Conservation (phyloP, 2,797 vertebrate species). For the Anisognathus igniventris region DNA sequence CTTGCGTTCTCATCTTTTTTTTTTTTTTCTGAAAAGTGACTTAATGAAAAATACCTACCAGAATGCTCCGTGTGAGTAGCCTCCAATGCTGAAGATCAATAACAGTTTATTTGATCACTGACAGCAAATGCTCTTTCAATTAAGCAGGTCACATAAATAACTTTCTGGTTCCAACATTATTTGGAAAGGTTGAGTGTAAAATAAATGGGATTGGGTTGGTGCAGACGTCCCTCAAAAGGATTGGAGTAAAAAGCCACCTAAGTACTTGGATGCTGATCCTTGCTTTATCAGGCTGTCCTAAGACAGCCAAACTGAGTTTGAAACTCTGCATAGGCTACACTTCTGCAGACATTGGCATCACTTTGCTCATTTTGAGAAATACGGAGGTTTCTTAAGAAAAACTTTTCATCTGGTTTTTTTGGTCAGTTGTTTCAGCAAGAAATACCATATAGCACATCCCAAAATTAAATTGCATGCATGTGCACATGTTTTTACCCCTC, state of each 20-base stretch:
- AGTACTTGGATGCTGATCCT: not conserved
- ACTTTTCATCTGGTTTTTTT: not conserved
- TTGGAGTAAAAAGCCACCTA: not conserved
- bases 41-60: slow-evolving; percentile 54
- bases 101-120: slow-evolving; percentile 70
- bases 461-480: fast-evolving
- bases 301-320: not conserved
- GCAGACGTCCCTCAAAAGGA: not conserved
- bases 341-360: not conserved
- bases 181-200: slow-evolving; percentile 55
- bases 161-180: slow-evolving; percentile 50
- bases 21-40: not conserved
- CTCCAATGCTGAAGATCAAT: slow-evolving; percentile 61
- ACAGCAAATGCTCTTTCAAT: slow-evolving; percentile 68
- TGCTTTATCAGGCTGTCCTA: not conserved
- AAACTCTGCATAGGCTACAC: not conserved
- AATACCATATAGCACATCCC: not conserved
- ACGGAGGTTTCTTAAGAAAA: not conserved
- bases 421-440: not conserved
- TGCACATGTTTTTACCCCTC: not conserved
- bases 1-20: not conserved
- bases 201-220: slow-evolving; percentile 38
- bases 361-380: not conserved
- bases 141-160: slow-evolving; percentile 69
- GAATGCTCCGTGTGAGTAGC: slow-evolving; percentile 26